Evolutionary conservation across 92 coral and sea anemone genomes (phyloP).

Genomic region (Heteractis magnifica): DNA sequence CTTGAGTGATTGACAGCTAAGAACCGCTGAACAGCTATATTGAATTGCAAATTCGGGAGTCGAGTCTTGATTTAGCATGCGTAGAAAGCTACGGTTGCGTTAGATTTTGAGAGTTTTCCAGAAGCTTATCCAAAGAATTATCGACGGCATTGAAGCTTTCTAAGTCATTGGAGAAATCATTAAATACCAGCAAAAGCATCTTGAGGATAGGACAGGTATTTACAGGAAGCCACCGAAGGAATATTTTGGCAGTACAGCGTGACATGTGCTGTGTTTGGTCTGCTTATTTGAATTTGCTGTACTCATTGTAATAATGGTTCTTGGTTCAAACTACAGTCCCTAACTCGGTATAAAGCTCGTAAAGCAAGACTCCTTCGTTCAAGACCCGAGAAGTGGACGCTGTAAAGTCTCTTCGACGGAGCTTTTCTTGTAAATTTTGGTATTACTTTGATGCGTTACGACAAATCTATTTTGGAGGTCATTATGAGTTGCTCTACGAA

Average conservation of each 20-base stretch:
- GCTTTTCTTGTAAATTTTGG: background rate
- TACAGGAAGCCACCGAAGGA: background rate
- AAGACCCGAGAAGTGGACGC: background rate
- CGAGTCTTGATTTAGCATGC: constrained; percentile 24
- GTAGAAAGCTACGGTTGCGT: background rate
- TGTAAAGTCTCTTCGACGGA: background rate
- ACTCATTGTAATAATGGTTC: background rate
- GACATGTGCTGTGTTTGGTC: constrained; percentile 1
- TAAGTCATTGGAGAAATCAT: background rate
- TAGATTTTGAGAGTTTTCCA: background rate
- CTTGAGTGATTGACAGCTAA: constrained; percentile 22
- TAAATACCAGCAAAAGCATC: background rate
- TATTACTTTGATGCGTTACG: constrained; percentile 4
- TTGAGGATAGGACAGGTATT: background rate
- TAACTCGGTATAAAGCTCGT: background rate
- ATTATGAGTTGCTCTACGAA: background rate
- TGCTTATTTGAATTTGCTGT: background rate
- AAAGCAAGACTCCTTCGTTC: background rate
- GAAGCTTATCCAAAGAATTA: background rate
- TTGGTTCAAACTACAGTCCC: background rate
- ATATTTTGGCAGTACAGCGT: constrained; percentile 3
- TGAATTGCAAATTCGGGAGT: constrained; percentile 29
- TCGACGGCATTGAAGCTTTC: background rate
- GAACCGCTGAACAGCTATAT: constrained; percentile 38
- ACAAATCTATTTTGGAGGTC: constrained; percentile 2